These are phyloP conservation scores for Apistogramma diplotaenia DNA, from an alignment of 2,113 vertebrate genomes.

Conservation along the genomic window DNA sequence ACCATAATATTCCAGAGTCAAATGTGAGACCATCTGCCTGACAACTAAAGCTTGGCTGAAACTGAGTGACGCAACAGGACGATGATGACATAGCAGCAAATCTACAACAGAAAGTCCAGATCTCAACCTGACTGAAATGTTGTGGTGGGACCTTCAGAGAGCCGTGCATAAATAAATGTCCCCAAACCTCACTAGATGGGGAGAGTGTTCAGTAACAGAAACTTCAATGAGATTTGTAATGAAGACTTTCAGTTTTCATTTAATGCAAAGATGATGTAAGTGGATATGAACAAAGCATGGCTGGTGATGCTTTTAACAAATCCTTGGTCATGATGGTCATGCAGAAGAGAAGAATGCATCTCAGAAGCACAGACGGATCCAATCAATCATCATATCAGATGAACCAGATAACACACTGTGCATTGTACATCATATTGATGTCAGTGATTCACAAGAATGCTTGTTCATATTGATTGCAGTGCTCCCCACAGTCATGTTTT, in stretches of 20 bases:
- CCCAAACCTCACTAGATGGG: accelerated
- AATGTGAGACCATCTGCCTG: too few species aligned
- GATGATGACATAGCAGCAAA: too few species aligned
- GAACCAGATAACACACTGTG: conserved; percentile 1
- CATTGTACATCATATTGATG: conserved; percentile 25
- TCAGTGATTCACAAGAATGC: conserved; percentile 3
- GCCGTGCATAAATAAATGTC: too few species aligned
- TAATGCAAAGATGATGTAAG: neutral
- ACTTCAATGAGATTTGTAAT: neutral
- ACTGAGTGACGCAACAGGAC: too few species aligned
- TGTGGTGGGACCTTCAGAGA: too few species aligned
- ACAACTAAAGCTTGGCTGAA: too few species aligned
- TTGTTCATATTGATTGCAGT: conserved; percentile 16
- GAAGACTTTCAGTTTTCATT: neutral
- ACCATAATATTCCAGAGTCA: too few species aligned
- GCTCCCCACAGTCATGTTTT: neutral
- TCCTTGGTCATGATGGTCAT: neutral
- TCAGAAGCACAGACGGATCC: neutral
- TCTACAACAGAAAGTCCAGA: too few species aligned
- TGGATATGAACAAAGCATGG: neutral
- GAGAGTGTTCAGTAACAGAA: neutral
- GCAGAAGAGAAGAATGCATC: neutral
- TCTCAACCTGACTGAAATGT: too few species aligned
- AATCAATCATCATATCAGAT: conserved; percentile 13
- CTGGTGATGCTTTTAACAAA: neutral